Evolutionary conservation across 1,140 invertebrate species (phyloP).

Genomic region (Steinernema feltiae): DNA sequence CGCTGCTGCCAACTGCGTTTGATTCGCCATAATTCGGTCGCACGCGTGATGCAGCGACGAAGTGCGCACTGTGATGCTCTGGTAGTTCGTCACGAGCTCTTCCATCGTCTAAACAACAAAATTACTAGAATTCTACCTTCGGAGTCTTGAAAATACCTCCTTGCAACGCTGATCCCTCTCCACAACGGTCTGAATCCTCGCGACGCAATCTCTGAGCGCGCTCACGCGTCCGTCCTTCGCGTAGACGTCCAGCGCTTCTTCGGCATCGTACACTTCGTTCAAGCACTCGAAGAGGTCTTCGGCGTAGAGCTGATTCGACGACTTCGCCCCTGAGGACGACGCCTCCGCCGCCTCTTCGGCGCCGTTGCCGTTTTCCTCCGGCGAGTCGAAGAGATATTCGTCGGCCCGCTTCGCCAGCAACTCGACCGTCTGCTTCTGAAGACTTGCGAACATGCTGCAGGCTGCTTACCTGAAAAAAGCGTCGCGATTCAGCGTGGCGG

Average conservation of each 20-base stretch:
- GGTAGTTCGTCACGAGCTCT: slow-evolving; percentile 45
- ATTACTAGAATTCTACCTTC: no score
- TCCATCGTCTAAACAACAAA: slow-evolving; percentile 42
- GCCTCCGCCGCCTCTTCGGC: neutral
- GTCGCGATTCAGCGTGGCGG: no score
- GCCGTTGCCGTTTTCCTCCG: neutral
- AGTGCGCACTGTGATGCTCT: slow-evolving; percentile 49
- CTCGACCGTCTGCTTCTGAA: neutral
- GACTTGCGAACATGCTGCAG: neutral
- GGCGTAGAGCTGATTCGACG: neutral
- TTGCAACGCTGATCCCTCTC: neutral
- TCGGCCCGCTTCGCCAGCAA: neutral
- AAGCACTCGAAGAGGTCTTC: neutral
- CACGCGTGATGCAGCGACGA: slow-evolving; percentile 55
- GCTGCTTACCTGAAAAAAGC: neutral
- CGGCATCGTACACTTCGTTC: neutral
- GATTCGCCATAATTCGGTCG: slow-evolving; percentile 52
- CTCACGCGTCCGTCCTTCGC: slow-evolving; percentile 1
- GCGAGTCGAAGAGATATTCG: neutral
- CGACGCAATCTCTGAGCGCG: neutral
- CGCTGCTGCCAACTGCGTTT: slow-evolving; percentile 52
- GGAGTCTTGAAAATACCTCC: neutral
- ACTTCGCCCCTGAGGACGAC: neutral
- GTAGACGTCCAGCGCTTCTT: neutral
- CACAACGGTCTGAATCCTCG: neutral